These are phyloP conservation scores for Acanthacorydalis orientalis DNA, from an alignment of 2,888 invertebrate species.

Conservation along the genomic window DNA sequence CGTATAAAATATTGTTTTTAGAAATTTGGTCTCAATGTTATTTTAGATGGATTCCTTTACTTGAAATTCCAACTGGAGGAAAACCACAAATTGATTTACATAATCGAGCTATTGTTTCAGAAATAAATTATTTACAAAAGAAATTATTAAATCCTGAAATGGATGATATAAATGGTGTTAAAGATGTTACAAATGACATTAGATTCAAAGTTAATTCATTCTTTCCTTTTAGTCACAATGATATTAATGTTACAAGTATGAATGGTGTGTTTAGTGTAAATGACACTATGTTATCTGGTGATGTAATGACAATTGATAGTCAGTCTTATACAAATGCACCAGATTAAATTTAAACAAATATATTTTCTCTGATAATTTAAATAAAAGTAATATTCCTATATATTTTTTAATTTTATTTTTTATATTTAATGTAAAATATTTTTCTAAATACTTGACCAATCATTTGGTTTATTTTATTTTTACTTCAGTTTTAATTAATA, in stretches of 20 bases:
- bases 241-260: slow-evolving; percentile 13
- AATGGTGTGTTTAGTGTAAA: slow-evolving; percentile 31
- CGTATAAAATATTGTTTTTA: slow-evolving; percentile 35
- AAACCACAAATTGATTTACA: slow-evolving; percentile 37
- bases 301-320: slow-evolving; percentile 42
- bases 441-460: too few relatives aligned
- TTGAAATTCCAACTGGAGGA: slow-evolving; percentile 61
- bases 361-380: not conserved
- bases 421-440: too few relatives aligned
- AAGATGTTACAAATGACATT: slow-evolving; percentile 9
- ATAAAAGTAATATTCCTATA: too few relatives aligned
- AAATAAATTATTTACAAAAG: slow-evolving; percentile 28
- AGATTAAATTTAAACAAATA: slow-evolving; percentile 5
- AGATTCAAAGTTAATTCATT: slow-evolving; percentile 27
- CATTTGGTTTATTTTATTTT: too few relatives aligned
- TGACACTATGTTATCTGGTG: slow-evolving; percentile 41
- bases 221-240: slow-evolving; percentile 29
- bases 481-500: too few relatives aligned
- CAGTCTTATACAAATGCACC: slow-evolving; percentile 43
- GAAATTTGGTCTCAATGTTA: slow-evolving; percentile 81
- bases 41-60: slow-evolving; percentile 71
- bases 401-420: too few relatives aligned
- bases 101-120: slow-evolving; percentile 28
- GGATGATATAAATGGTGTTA: not conserved
- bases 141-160: slow-evolving; percentile 13